Conservation (phyloP, 1,140 invertebrate species). For the Trypoxylus dichotomus region DNA sequence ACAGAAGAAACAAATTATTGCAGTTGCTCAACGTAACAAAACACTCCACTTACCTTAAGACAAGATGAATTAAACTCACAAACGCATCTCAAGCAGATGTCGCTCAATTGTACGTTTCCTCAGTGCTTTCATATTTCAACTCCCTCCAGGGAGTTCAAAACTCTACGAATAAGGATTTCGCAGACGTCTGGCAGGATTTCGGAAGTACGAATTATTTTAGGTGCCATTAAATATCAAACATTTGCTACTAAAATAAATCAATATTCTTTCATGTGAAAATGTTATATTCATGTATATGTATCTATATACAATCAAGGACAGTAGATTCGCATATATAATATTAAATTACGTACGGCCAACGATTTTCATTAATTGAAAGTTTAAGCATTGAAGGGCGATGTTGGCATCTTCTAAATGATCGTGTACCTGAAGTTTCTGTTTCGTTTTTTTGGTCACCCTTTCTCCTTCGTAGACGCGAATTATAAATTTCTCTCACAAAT, state of each 20-base stretch:
- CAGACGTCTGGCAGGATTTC: neutral
- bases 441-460: no score
- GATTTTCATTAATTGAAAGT: no score
- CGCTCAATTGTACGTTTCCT: slow-evolving; percentile 9
- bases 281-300: neutral
- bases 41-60: slow-evolving; percentile 7
- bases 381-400: no score
- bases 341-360: no score
- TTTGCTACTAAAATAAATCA: neutral
- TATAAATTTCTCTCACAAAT: no score
- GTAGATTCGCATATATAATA: no score
- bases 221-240: neutral
- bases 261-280: neutral
- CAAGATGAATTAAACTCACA: slow-evolving; percentile 2
- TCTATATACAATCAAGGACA: no score
- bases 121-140: slow-evolving; percentile 10
- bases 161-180: neutral
- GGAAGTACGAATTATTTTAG: neutral
- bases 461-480: no score
- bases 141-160: neutral
- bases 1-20: slow-evolving; percentile 1
- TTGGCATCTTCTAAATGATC: no score
- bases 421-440: no score
- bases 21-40: slow-evolving; percentile 5
- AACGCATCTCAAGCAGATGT: neutral